A percentile compares a stretch with the other conserved stretches of the same genome.
phyloP scores from a whole-genome alignment of 2,888 invertebrate genomes.

The Oegoconia quadripuncta region DNA sequence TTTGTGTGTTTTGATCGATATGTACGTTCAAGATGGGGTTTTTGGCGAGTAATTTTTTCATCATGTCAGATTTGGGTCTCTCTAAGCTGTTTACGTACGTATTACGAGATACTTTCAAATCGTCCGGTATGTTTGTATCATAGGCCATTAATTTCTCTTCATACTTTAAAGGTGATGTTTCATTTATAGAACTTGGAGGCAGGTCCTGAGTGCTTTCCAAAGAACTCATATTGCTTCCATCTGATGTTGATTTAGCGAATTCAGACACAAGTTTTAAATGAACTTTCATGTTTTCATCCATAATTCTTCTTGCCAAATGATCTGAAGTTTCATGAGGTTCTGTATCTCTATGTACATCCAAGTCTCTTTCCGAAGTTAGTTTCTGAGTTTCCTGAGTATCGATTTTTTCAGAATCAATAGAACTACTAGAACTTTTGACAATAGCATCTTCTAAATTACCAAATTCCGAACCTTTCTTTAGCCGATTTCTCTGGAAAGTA shows the following conservation, averaged over 20 bases:
- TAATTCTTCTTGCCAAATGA: conserved; percentile 65
- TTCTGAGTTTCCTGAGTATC: conserved; percentile 41
- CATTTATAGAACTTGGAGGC: conserved; percentile 33
- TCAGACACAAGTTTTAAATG: conserved; percentile 70
- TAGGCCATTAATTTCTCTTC: conserved; percentile 71
- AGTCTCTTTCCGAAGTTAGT: conserved; percentile 39
- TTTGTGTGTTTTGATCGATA: conserved; percentile 54
- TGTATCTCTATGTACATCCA: conserved; percentile 45
- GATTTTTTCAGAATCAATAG: conserved; percentile 61
- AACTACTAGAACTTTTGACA: conserved; percentile 74
- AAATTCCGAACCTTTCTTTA: conserved; percentile 88
- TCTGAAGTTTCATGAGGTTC: conserved; percentile 66
- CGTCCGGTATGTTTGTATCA: conserved; percentile 81
- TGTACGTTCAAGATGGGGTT: conserved; percentile 72
- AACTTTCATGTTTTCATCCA: conserved; percentile 72
- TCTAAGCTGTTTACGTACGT: conserved; percentile 81
- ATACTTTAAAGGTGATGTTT: conserved; percentile 48
- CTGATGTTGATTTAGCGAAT: conserved; percentile 71
- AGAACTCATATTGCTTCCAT: conserved; percentile 66
- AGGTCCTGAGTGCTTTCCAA: conserved; percentile 58
- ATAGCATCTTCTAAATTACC: conserved; percentile 88
- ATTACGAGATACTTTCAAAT: conserved; percentile 81
- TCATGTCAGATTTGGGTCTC: conserved; percentile 80
- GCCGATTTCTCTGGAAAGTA: conserved; percentile 82
- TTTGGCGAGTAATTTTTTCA: conserved; percentile 77